A percentile compares a stretch with the other conserved stretches of the same genome.
These are phyloP conservation scores for Geotrypetes seraphini DNA, from an alignment of 2,797 vertebrate species.

Conservation along the genomic window DNA sequence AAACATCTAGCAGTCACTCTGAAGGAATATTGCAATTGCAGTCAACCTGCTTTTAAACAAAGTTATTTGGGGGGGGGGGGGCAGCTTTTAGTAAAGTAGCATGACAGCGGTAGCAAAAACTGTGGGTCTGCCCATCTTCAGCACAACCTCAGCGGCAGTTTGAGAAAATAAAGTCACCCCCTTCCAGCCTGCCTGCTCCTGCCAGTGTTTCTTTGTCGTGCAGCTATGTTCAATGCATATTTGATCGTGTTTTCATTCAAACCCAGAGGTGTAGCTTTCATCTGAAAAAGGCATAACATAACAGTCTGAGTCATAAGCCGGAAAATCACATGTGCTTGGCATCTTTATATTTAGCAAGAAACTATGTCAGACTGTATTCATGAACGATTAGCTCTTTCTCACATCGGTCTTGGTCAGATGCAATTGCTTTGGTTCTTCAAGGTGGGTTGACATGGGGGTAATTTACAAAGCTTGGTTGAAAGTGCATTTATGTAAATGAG, in stretches of 20 bases:
- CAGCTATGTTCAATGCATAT: conserved; percentile 17
- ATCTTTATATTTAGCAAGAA: neutral
- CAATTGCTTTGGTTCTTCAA: no score
- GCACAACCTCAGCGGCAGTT: neutral
- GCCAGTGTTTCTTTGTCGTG: conserved; percentile 20
- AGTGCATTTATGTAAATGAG: no score
- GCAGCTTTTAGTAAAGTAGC: neutral
- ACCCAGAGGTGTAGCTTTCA: conserved; percentile 27
- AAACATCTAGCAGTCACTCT: conserved; percentile 6
- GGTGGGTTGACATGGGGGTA: no score
- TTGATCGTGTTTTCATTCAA: conserved; percentile 23
- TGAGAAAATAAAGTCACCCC: conserved; percentile 31
- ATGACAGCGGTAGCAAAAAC: conserved; percentile 13
- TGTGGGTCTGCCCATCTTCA: neutral
- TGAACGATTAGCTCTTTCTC: no score
- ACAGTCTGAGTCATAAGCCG: conserved; percentile 13
- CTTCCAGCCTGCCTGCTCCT: conserved; percentile 34
- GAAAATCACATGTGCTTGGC: conserved; percentile 4
- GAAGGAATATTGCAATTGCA: conserved; percentile 10
- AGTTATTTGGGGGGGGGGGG: neutral
- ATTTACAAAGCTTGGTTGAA: no score
- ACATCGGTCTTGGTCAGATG: no score
- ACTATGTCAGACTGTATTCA: no score
- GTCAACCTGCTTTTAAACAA: conserved; percentile 1
- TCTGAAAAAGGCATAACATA: conserved; percentile 28